A percentile compares a stretch with the other conserved stretches of the same genome.
phyloP scores from a whole-genome alignment of 2,888 invertebrate genomes.

The Ennomos fuscantarius region DNA sequence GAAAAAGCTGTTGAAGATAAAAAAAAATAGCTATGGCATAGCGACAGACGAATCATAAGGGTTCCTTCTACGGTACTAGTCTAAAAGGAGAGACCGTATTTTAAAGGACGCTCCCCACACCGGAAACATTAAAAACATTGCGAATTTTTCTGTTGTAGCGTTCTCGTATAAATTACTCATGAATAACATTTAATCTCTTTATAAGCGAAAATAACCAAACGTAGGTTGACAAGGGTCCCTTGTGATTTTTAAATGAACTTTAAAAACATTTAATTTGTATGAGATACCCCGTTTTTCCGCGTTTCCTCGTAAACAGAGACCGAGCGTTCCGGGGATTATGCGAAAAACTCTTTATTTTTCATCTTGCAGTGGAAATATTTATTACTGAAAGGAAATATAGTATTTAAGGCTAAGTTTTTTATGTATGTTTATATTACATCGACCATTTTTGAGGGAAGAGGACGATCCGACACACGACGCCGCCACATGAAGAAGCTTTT shows the following conservation, averaged over 20 bases:
- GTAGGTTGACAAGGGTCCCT: constrained; percentile 64
- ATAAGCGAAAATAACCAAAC: constrained; percentile 57
- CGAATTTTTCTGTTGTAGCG: constrained; percentile 40
- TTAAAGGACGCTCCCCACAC: not conserved
- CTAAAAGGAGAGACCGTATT: not conserved
- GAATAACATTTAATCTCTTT: constrained; percentile 61
- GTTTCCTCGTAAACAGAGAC: constrained; percentile 35
- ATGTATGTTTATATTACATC: no score
- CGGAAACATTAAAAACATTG: constrained; percentile 20
- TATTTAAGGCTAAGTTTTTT: constrained; percentile 1
- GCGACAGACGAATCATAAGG: no score
- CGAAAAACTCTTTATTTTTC: constrained; percentile 21
- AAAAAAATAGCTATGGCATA: no score
- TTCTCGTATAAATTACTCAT: constrained; percentile 52
- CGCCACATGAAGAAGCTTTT: no score
- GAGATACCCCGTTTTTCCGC: constrained; percentile 43
- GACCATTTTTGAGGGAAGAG: no score
- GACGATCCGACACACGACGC: no score
- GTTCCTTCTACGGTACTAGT: no score
- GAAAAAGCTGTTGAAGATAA: no score
- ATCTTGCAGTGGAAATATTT: constrained; percentile 19
- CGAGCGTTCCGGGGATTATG: constrained; percentile 30
- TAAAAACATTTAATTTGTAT: constrained; percentile 57
- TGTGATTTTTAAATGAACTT: constrained; percentile 61
- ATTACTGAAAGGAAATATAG: constrained; percentile 5